Evolutionary conservation across 35 echinoderm and acorn worm species (phyloP).

Genomic region (Apostichopus californicus): DNA sequence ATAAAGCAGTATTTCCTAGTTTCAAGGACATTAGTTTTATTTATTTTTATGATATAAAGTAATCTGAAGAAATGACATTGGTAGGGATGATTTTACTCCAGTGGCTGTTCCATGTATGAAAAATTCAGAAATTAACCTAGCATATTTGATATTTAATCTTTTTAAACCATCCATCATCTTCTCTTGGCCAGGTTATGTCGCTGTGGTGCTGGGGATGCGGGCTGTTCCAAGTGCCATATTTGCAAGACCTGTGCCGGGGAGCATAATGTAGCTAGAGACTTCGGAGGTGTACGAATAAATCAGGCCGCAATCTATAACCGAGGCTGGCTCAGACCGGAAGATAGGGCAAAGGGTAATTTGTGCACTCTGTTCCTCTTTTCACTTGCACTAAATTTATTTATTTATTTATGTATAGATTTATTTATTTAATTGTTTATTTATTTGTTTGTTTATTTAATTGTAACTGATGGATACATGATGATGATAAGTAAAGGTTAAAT

Average conservation of each 20-base stretch:
- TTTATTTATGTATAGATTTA: no score
- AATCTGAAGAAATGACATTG: no score
- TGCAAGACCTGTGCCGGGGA: slow-evolving; percentile 88
- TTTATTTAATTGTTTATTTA: no score
- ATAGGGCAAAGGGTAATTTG: slow-evolving; percentile 32
- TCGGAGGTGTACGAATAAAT: not conserved
- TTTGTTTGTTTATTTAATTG: no score
- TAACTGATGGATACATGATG: no score
- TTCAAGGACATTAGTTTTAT: no score
- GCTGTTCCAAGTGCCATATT: slow-evolving; percentile 84
- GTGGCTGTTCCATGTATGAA: not conserved
- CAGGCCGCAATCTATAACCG: not conserved
- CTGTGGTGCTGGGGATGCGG: slow-evolving; percentile 87
- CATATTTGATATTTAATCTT: not conserved
- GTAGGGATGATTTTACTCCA: not conserved
- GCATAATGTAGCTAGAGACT: slow-evolving; percentile 31
- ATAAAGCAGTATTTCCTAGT: no score
- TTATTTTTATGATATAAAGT: no score
- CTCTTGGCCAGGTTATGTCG: slow-evolving; percentile 78
- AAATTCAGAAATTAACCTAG: not conserved
- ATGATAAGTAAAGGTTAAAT: no score
- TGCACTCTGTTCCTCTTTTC: no score
- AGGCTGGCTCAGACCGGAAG: slow-evolving; percentile 44
- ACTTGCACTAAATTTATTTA: no score
- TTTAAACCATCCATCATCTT: not conserved